Percentiles rank a stretch among this genome's conserved stretches.
These are phyloP conservation scores for Donacobius atricapilla DNA, from an alignment of 2,113 vertebrate species.

Conservation along the genomic window DNA sequence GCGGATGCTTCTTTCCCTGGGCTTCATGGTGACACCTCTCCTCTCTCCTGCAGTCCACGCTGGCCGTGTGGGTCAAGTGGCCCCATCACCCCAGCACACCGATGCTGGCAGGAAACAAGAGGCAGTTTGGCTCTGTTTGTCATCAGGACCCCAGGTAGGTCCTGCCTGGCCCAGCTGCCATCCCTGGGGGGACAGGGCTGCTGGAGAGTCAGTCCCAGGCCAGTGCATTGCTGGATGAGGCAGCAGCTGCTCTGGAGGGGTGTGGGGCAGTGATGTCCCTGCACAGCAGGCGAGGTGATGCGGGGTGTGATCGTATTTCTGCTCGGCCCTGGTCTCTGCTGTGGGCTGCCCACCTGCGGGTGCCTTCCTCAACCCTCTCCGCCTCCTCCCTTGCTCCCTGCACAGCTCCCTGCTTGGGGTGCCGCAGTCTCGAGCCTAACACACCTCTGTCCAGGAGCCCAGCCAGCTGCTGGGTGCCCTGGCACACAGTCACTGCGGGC, in stretches of 20 bases:
- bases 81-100: constrained; percentile 85
- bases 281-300: neutral
- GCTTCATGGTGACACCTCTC: neutral
- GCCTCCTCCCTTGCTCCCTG: neutral
- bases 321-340: neutral
- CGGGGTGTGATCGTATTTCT: neutral
- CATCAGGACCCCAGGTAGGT: constrained; percentile 94
- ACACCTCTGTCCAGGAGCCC: neutral
- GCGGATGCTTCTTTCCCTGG: neutral
- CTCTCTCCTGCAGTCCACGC: constrained; percentile 80
- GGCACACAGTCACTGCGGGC: neutral
- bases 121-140: constrained; percentile 91
- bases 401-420: neutral
- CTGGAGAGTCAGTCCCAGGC: neutral
- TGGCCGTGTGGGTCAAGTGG: constrained; percentile 98
- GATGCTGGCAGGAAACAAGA: constrained; percentile 76
- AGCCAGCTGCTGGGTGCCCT: neutral
- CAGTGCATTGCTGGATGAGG: neutral
- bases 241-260: neutral
- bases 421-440: rapidly evolving
- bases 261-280: neutral
- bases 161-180: neutral
- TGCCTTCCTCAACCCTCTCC: neutral
- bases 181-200: neutral
- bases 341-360: neutral